Evolutionary conservation across 2,797 vertebrate genomes (phyloP).

Genomic region (Phoxinus dragarum): DNA sequence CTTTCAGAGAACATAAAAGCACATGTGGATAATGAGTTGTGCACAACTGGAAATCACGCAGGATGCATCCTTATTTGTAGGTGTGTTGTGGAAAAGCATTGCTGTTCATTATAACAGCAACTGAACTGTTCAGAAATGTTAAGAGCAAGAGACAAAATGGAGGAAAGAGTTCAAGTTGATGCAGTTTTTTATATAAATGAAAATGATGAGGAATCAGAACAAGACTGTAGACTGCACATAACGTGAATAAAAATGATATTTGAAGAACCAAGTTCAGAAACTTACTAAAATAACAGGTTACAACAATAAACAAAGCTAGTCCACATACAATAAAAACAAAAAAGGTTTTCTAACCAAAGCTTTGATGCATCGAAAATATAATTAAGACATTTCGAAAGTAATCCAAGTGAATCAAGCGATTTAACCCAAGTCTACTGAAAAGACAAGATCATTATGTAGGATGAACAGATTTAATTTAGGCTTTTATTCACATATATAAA

Average conservation of each 20-base stretch:
- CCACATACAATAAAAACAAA: not conserved
- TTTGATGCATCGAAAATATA: not conserved
- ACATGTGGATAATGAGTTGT: conserved; percentile 18
- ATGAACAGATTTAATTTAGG: not conserved
- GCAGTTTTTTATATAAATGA: not conserved
- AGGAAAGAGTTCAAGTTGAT: not conserved
- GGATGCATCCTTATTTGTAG: conserved; percentile 27
- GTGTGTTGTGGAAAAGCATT: conserved; percentile 26
- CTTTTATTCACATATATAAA: not conserved
- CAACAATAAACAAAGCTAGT: not conserved
- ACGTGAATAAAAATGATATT: not conserved
- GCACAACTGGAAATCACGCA: conserved; percentile 33
- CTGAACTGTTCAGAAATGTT: conserved; percentile 38
- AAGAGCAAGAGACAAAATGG: not conserved
- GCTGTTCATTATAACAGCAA: conserved; percentile 45
- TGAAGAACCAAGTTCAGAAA: not conserved
- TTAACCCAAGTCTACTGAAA: not conserved
- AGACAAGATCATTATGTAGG: not conserved
- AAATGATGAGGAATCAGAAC: not conserved
- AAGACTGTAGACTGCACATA: not conserved
- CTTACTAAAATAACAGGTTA: not conserved
- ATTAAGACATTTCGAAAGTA: not conserved
- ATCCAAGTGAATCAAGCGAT: not conserved
- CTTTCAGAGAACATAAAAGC: conserved; percentile 48
- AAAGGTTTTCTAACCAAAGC: not conserved